These are phyloP conservation scores for Trypoxylus dichotomus DNA, from an alignment of 1,140 invertebrate species.

Conservation along the genomic window DNA sequence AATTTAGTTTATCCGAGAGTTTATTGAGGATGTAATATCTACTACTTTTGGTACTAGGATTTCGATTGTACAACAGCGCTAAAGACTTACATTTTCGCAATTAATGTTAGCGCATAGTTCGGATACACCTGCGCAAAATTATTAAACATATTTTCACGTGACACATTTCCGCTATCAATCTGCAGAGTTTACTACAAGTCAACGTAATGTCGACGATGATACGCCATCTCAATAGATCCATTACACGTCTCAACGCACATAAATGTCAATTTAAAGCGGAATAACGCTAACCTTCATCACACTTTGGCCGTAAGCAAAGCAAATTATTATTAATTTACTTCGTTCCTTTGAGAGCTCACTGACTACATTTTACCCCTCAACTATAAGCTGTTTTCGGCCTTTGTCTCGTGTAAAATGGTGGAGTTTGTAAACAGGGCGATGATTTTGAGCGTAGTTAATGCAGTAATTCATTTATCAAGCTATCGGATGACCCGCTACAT, in stretches of 20 bases:
- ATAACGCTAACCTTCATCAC: background rate
- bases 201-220: background rate
- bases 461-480: background rate
- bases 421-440: too few species aligned
- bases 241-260: background rate
- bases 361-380: background rate
- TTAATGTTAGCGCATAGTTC: too few species aligned
- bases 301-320: background rate
- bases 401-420: background rate
- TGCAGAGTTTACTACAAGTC: too few species aligned
- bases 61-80: too few species aligned
- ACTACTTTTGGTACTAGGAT: too few species aligned
- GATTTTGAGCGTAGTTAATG: background rate
- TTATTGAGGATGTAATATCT: too few species aligned
- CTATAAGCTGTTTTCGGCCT: background rate
- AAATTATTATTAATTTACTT: conserved; percentile 1
- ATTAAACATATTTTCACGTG: too few species aligned
- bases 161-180: too few species aligned
- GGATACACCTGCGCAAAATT: too few species aligned
- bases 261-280: background rate
- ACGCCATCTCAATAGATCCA: background rate
- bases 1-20: too few species aligned
- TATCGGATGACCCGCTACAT: too few species aligned
- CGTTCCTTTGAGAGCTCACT: background rate
- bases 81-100: too few species aligned